Percentiles rank a stretch among this genome's conserved stretches.
phyloP scores from a whole-genome alignment of 2,113 vertebrate species.

The Oriolus oriolus region DNA sequence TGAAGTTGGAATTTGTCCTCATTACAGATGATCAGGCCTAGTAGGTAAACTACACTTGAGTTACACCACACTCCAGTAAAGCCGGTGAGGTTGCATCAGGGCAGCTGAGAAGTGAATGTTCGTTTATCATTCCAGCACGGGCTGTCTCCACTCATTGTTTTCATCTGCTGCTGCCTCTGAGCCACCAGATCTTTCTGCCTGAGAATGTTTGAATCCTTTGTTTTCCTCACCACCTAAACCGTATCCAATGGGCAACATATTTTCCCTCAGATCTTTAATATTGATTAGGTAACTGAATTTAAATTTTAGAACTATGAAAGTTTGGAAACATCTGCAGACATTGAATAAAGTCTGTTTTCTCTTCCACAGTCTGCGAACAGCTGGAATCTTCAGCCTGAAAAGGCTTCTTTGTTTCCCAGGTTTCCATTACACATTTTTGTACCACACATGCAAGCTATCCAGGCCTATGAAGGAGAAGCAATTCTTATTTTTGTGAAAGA shows the following conservation, averaged over 20 bases:
- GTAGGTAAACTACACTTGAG: not conserved
- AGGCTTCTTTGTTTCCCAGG: constrained; percentile 49
- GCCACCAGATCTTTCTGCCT: not conserved
- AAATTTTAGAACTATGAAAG: constrained; percentile 35
- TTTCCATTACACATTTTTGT: constrained; percentile 63
- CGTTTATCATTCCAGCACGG: not conserved
- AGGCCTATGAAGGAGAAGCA: not conserved
- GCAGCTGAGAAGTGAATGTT: not conserved
- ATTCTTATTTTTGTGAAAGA: constrained; percentile 40
- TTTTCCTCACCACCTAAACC: constrained; percentile 13
- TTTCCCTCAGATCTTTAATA: constrained; percentile 44
- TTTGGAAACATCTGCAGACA: constrained; percentile 56
- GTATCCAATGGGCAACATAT: constrained; percentile 10
- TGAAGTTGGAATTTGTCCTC: not conserved
- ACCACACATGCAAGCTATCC: constrained; percentile 46
- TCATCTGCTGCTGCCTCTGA: constrained; percentile 38
- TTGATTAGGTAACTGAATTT: constrained; percentile 56
- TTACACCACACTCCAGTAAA: not conserved
- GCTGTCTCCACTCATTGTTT: constrained; percentile 17
- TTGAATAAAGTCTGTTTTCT: constrained; percentile 50
- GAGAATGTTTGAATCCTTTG: constrained; percentile 31
- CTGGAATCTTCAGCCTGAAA: constrained; percentile 55
- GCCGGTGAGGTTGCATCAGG: not conserved
- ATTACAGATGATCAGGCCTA: not conserved
- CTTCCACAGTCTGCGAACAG: constrained; percentile 45